Base-by-base conservation (phyloP, 2,113 vertebrate species). In the Leptobrachium leishanense region DNA sequence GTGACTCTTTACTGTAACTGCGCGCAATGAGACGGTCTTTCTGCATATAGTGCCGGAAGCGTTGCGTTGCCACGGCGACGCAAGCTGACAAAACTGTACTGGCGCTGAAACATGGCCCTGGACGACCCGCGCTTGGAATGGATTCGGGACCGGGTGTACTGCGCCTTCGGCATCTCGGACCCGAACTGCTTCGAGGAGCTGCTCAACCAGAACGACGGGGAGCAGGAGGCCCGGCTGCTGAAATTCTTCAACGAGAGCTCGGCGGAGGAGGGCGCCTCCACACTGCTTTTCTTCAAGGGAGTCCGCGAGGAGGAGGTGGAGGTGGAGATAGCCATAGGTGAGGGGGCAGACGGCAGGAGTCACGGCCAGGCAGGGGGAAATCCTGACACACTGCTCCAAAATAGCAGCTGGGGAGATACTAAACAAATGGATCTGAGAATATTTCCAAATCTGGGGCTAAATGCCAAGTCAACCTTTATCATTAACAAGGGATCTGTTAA, bases 41-140 rank as follows among this genome's bases (percentile, higher is more conserved):
- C 20, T 11, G 82, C 73, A 39, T 66, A 69, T 57, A 71, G 43
- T 75, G 75, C 74, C 0, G 11, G 2, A 46, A 74, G 77, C 77
- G 71, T 80, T 9, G 55, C 12, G 87, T 90, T 84, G 83, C 82
- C 15, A 78, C 68, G 75, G 72, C 79, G 84, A 86, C 68, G 57
- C 0, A 44, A 72, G 66, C 81, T 82, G 81, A 77, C 39, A 15
- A 3, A 6, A 13, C 75, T 31, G 39, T 1, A 2, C 1, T 50
- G 0, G 40, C 65, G 1, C 0, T 12, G 3, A 41, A 71, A 2
- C 10, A 89, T 94, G 91, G 81, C 85, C 31, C 83, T 91, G 85
- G 87, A 89, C 69, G 97, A 98, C 81, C 85, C 93, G 68, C 90
- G 96, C 39, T 81, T 96, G 83, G 90, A 86, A 82, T 98, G 96